A percentile compares a stretch with the other conserved stretches of the same genome.
These are phyloP conservation scores for Agrochola circellaris DNA, from an alignment of 2,888 invertebrate species.

Conservation along the genomic window DNA sequence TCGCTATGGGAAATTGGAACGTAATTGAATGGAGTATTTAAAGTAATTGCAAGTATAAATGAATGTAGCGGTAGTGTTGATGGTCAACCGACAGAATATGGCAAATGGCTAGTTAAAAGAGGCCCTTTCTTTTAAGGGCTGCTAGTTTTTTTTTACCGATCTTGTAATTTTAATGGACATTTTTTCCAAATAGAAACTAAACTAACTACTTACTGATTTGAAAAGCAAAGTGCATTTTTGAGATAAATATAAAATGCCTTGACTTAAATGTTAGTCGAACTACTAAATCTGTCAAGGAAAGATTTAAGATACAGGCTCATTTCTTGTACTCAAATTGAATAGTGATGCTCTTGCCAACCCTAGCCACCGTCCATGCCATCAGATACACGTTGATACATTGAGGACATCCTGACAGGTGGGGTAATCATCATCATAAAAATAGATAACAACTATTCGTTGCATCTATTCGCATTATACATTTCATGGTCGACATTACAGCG, in stretches of 20 bases:
- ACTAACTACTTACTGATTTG: no score
- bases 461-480: constrained; percentile 60
- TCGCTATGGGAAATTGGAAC: constrained; percentile 11
- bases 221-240: no score
- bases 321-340: neutral
- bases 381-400: constrained; percentile 70
- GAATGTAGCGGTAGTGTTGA: neutral
- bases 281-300: neutral
- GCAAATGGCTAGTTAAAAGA: neutral
- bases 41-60: constrained; percentile 2
- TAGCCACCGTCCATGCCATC: constrained; percentile 66
- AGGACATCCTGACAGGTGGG: constrained; percentile 79
- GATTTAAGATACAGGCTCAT: neutral
- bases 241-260: neutral
- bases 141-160: no score
- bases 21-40: constrained; percentile 14
- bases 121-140: neutral
- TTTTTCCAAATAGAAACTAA: no score
- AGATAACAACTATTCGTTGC: constrained; percentile 65
- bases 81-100: constrained; percentile 3
- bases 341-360: constrained; percentile 50
- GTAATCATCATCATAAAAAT: constrained; percentile 70
- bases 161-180: no score
- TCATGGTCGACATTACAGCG: constrained; percentile 61
- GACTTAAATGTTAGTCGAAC: neutral